Base-by-base conservation (phyloP, 2,888 invertebrate species). In the Limnephilus rhombicus region DNA sequence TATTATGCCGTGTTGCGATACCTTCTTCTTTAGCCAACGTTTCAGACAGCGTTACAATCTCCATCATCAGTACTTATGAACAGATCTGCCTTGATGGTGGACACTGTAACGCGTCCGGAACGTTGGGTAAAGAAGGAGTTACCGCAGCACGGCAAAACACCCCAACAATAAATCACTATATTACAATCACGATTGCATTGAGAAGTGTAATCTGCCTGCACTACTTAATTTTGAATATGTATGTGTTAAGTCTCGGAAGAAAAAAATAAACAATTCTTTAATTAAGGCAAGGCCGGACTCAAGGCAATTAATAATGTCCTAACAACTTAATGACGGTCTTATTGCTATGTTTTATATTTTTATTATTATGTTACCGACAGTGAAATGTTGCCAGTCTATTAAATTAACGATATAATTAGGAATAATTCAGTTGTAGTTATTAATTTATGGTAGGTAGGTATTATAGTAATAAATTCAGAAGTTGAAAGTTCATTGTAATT, bases 301-400 rank as follows among this genome's bases (percentile, higher is more conserved):
- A 68, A 68, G 24, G 68, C 68, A 68, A 68, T 68, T 68, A 68
- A 68, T 68, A 68, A n/a, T 68, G 68, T 68, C 68, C 68, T 24
- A 68, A 68, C 68, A 68, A 68, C 68, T 68, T 68, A 68, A 68
- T 68, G 68, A 24, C 68, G 24, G 24, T n/a, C 4, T 68, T 68
- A 68, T 68, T 68, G 24, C 68, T 68, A 68, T 7, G 9, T n/a
- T 2, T n/a, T 68, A 68, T 68, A 68, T 68, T 68, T 68, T 24
- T 68, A 68, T 68, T 68, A 68, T 68, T 68, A 68, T 68, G 24
- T n/a, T 68, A 68, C 68, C 68, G 68, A 68, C 68, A 68, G n/a
- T 68, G 68, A 68, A 68, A 68, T 68, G 68, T 68, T 68, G 68
- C 68, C 68, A 68, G 68, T 68, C 68, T 68, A 68, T 68, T 68